Conservation (phyloP, 2,888 invertebrate genomes). For the Plutella xylostella region DNA sequence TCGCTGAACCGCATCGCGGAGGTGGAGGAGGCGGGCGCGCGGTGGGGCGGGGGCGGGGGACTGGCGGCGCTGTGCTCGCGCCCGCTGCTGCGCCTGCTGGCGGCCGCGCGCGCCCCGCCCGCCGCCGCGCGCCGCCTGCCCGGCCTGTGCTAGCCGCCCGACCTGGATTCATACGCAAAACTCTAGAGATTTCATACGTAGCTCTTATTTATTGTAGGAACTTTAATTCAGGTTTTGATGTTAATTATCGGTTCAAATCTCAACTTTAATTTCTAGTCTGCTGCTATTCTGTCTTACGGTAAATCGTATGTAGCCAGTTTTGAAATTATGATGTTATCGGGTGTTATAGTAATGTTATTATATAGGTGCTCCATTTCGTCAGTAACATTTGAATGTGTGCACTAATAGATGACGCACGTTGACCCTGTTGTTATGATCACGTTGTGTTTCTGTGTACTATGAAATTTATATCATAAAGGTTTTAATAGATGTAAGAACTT, state of each 20-base stretch:
- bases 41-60: slow-evolving; percentile 46
- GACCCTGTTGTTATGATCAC: too few relatives aligned
- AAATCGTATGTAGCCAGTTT: neutral
- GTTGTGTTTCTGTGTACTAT: too few relatives aligned
- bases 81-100: slow-evolving; percentile 52
- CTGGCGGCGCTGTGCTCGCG: slow-evolving; percentile 58
- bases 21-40: slow-evolving; percentile 76
- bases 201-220: too few relatives aligned
- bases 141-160: slow-evolving; percentile 45
- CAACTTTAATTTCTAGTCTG: neutral
- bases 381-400: neutral
- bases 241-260: neutral
- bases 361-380: neutral
- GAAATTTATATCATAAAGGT: too few relatives aligned
- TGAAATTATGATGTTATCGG: slow-evolving; percentile 1
- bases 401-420: neutral
- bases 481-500: too few relatives aligned
- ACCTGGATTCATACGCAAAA: too few relatives aligned
- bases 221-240: too few relatives aligned
- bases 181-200: too few relatives aligned
- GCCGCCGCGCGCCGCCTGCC: slow-evolving; percentile 50
- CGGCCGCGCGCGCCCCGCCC: slow-evolving; percentile 56
- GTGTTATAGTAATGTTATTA: neutral
- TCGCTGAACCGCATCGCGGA: slow-evolving; percentile 88
- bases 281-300: neutral